Evolutionary conservation across 2,888 invertebrate species (phyloP), one percentile per base, ranked within the genome.

Genomic region (Cylloceria caligata): DNA sequence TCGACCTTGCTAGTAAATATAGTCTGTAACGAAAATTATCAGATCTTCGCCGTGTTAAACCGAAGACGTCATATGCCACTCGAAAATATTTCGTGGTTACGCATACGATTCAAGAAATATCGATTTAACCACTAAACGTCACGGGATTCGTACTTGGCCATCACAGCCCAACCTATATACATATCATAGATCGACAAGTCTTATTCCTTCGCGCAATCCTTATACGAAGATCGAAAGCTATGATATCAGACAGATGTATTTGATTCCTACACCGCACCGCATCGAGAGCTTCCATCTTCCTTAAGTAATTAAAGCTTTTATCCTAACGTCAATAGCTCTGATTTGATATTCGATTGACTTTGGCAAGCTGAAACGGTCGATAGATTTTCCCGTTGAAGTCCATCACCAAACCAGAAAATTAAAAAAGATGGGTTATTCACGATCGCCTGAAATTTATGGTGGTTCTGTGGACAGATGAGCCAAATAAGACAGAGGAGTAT

Each of bases 11-110:
- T 19, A 9, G 49, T 49, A 49, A 21, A 49, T 49, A 49, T 49
- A 49, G 49, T 21, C 21, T 21, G 21, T 9, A 21, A 21, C 49
- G 21, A 49, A 49, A 49, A 49, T 49, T 49, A 49, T 49, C 49
- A 49, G 49, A 49, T 49, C 21, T 21, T 21, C 0, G 49, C 21
- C 49, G 49, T 49, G 49, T 9, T 49, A 49, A 49, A 21, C 49
- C 4, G 49, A 7, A 2, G 21, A 42, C 13, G 42, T n/a, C 5
- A 30, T 42, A 42, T 42, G 42, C 42, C 49, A 21, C 6, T 7
- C 49, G 7, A 49, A 49, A 49, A n/a, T 42, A 42, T n/a, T 11
- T 42, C 13, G 42, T n/a, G 21, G 21, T 49, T 19, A 19, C 5
- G 21, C 21, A 21, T 49, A 21, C 21, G 7, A 19, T 47, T 7